Conservation (phyloP, 2,113 vertebrate genomes). For the Turnix velox region DNA sequence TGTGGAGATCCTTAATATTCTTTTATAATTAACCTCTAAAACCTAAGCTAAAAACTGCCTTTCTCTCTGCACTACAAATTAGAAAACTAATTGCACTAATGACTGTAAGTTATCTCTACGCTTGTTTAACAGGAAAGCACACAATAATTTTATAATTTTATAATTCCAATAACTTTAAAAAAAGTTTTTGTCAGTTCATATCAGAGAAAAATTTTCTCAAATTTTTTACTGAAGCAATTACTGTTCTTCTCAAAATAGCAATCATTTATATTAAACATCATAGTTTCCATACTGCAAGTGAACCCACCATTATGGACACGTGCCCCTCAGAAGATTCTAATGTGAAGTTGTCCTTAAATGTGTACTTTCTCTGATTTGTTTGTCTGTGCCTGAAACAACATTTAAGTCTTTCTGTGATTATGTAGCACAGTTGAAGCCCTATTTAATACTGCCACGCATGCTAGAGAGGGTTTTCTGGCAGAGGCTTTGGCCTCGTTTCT, state of each 20-base stretch:
- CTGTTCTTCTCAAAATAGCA: neutral
- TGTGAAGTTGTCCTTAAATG: neutral
- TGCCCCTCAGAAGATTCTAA: neutral
- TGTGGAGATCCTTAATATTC: neutral
- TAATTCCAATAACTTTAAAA: neutral
- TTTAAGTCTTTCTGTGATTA: neutral
- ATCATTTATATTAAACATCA: neutral
- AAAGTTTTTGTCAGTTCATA: neutral
- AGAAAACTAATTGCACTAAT: neutral
- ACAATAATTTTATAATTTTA: neutral
- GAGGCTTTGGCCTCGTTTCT: neutral
- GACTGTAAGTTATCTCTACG: neutral
- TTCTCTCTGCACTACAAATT: neutral
- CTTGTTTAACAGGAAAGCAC: neutral
- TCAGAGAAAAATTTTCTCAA: neutral
- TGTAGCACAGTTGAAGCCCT: neutral
- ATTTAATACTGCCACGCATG: neutral
- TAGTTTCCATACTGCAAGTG: neutral
- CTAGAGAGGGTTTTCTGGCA: neutral
- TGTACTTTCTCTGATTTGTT: neutral
- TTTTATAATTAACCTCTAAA: neutral
- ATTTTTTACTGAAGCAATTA: neutral
- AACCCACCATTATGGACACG: neutral
- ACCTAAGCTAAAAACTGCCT: neutral
- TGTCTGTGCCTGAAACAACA: neutral